Percentiles rank a stretch among this genome's conserved stretches.
Conservation (phyloP, 2,888 invertebrate species). For the Drosophila mayaguana region DNA sequence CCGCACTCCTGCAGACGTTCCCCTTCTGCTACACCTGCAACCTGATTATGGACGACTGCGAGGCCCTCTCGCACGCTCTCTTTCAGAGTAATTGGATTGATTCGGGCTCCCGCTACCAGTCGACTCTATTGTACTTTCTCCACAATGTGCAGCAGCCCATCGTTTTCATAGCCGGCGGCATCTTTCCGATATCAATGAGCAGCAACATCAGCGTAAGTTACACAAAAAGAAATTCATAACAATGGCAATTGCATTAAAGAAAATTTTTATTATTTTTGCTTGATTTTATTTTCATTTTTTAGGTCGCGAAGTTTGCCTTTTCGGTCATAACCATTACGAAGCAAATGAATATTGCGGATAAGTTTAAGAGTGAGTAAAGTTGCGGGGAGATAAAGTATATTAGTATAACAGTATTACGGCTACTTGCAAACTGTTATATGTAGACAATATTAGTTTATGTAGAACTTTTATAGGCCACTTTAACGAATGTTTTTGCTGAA, state of each 20-base stretch:
- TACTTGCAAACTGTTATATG: background rate
- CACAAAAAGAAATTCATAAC: background rate
- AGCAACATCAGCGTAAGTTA: slow-evolving; percentile 70
- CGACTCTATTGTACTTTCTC: slow-evolving; percentile 65
- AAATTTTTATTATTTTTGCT: background rate
- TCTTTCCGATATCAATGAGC: slow-evolving; percentile 64
- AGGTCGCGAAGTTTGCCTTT: slow-evolving; percentile 76
- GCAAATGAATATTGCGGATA: slow-evolving; percentile 68
- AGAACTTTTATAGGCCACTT: background rate
- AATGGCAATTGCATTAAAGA: background rate
- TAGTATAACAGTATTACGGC: background rate
- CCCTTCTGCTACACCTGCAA: slow-evolving; percentile 77
- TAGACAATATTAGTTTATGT: background rate
- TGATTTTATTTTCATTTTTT: slow-evolving; percentile 3
- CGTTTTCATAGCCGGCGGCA: slow-evolving; percentile 64
- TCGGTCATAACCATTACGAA: slow-evolving; percentile 66
- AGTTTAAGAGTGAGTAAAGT: slow-evolving; percentile 53
- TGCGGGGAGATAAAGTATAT: too few species aligned
- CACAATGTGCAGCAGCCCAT: slow-evolving; percentile 70
- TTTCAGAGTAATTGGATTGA: slow-evolving; percentile 78
- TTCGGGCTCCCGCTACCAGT: slow-evolving; percentile 58
- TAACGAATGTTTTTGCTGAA: too few species aligned
- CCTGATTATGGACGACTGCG: slow-evolving; percentile 70
- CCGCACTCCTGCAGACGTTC: slow-evolving; percentile 68
- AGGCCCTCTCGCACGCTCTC: slow-evolving; percentile 55